Percentiles rank a stretch among this genome's conserved stretches.
These are phyloP conservation scores for Xenus cinereus DNA, from an alignment of 2,113 vertebrate species.

Conservation along the genomic window DNA sequence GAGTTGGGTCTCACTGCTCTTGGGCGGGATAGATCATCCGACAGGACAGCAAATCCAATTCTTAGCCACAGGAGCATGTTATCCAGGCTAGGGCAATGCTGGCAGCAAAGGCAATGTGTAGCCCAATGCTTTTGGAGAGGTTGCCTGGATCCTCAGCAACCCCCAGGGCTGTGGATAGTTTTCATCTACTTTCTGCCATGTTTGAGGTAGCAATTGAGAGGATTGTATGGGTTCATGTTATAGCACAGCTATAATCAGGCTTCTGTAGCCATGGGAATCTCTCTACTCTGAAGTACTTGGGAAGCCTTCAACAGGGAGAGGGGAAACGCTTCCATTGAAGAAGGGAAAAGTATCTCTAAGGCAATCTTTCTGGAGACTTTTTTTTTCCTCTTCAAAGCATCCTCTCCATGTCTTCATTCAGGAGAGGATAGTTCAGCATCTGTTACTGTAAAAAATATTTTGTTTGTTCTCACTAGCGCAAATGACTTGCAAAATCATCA, in stretches of 20 bases:
- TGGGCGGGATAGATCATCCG: not conserved
- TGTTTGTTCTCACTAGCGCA: not conserved
- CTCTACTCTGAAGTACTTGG: not conserved
- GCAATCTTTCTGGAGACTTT: not conserved
- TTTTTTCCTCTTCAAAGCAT: not conserved
- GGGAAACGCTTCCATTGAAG: not conserved
- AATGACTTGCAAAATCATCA: slow-evolving; percentile 24
- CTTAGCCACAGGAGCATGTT: not conserved
- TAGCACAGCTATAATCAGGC: not conserved
- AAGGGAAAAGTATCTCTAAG: not conserved
- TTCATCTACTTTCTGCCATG: not conserved
- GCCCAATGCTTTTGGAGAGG: not conserved
- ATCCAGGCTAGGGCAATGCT: not conserved
- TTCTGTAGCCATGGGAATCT: too few relatives aligned
- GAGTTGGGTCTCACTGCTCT: not conserved
- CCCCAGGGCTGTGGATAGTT: not conserved
- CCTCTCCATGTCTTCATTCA: not conserved
- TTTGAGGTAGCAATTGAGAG: not conserved
- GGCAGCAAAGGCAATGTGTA: not conserved
- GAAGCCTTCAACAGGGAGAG: not conserved
- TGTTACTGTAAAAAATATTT: not conserved
- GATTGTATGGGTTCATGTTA: not conserved
- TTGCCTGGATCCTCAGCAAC: not conserved
- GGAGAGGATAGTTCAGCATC: not conserved
- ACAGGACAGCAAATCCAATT: not conserved